Evolutionary conservation across 2,113 vertebrate species (phyloP).

Genomic region (Lynx canadensis): DNA sequence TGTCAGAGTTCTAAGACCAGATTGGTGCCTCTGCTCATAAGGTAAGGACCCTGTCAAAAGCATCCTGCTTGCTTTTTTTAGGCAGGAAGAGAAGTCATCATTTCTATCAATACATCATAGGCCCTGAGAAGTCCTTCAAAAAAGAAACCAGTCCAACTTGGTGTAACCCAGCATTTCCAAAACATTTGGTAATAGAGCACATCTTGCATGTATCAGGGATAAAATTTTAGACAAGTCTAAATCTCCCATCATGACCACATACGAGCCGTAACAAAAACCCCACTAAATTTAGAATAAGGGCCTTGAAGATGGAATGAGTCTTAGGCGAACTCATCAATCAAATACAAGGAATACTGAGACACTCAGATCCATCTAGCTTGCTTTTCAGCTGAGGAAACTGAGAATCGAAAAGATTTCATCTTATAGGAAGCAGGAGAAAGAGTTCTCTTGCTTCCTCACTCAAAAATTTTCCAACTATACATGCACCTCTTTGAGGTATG

Average conservation of each 20-base stretch:
- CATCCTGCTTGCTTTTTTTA: not conserved
- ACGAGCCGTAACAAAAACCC: not conserved
- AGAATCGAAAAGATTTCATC: not conserved
- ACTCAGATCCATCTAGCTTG: not conserved
- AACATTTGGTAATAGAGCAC: not conserved
- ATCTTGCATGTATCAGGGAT: not conserved
- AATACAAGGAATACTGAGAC: not conserved
- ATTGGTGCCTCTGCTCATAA: no score
- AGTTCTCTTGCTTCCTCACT: not conserved
- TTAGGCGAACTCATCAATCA: not conserved
- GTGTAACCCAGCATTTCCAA: not conserved
- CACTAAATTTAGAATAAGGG: not conserved
- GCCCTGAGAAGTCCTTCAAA: not conserved
- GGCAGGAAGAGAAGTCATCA: not conserved
- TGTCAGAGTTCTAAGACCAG: not conserved
- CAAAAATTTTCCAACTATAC: not conserved
- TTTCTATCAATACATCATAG: not conserved
- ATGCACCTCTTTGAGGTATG: not conserved
- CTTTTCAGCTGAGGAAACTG: not conserved
- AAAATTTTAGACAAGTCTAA: not conserved
- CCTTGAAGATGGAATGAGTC: not conserved
- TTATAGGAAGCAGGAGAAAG: not conserved
- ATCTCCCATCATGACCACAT: not conserved
- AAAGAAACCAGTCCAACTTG: not conserved
- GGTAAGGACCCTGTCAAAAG: not conserved